phyloP scores from a whole-genome alignment of 1,140 invertebrate genomes.

The Sminthurinus signatus region DNA sequence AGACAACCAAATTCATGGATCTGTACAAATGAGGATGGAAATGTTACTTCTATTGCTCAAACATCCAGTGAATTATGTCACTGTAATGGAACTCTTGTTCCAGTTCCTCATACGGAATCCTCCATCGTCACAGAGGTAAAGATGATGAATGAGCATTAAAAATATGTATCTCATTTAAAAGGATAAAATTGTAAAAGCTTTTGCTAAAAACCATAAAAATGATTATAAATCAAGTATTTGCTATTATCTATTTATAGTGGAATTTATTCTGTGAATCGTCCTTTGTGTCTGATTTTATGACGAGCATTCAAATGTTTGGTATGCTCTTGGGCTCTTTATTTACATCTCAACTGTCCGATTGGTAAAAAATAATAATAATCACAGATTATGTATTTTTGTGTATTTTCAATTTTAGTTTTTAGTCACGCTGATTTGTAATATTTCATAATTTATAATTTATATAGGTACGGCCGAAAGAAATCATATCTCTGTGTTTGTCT shows the following conservation, averaged over 20 bases:
- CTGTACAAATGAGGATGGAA: not conserved
- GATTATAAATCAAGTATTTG: no score
- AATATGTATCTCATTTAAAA: not conserved
- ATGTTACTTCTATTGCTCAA: not conserved
- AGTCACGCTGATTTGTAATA: no score
- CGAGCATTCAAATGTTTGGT: conserved; percentile 32
- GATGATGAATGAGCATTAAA: not conserved
- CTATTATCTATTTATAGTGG: conserved; percentile 19
- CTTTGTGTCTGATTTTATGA: conserved; percentile 32
- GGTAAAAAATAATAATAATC: no score
- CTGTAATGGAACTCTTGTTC: not conserved
- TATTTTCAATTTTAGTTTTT: no score
- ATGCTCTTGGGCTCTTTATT: conserved; percentile 26
- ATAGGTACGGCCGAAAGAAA: conserved; percentile 22
- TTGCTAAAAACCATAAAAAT: no score
- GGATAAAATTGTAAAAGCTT: not conserved
- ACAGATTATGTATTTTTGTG: no score
- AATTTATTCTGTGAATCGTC: conserved; percentile 21
- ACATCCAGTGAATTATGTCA: not conserved
- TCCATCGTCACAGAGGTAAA: conserved; percentile 19
- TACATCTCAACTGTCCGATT: conserved; percentile 29
- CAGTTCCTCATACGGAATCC: not conserved
- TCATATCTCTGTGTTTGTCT: conserved; percentile 17
- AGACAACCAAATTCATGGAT: not conserved
- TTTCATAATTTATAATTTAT: not conserved